phyloP scores from a whole-genome alignment of 1,140 invertebrate species.

The Centruroides vittatus region DNA sequence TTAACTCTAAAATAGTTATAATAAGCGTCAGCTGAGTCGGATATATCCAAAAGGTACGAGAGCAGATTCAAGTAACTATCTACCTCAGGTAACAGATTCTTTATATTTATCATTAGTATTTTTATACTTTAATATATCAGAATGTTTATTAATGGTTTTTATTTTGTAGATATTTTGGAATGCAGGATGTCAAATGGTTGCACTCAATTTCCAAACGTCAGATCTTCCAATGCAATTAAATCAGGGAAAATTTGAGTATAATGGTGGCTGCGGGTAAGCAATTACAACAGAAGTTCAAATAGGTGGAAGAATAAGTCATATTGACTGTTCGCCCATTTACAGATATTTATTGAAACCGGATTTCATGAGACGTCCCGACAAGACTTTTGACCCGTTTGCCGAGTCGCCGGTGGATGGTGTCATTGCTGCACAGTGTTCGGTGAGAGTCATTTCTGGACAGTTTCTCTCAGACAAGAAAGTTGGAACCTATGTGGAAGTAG shows the following conservation, averaged over 20 bases:
- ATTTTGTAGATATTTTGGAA: slow-evolving; percentile 50
- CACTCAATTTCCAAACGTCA: slow-evolving; percentile 98
- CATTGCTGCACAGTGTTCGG: slow-evolving; percentile 94
- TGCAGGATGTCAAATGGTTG: slow-evolving; percentile 88
- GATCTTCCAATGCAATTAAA: slow-evolving; percentile 99
- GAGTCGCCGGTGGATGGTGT: slow-evolving; percentile 99
- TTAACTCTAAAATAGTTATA: slow-evolving; percentile 47
- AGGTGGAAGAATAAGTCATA: no score
- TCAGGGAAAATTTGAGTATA: slow-evolving; percentile 96
- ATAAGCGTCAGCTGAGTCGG: slow-evolving; percentile 96
- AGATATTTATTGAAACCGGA: slow-evolving; percentile 97
- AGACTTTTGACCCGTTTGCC: slow-evolving; percentile 98
- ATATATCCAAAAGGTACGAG: slow-evolving; percentile 98
- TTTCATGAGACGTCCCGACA: slow-evolving; percentile 92
- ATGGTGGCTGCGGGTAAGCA: slow-evolving; percentile 65
- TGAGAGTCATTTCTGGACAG: slow-evolving; percentile 97
- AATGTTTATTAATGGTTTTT: background rate
- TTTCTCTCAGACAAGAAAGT: slow-evolving; percentile 98
- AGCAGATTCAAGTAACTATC: slow-evolving; percentile 98
- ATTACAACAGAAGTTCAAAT: background rate
- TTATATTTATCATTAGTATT: background rate
- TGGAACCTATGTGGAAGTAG: slow-evolving; percentile 98
- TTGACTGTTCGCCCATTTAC: slow-evolving; percentile 35
- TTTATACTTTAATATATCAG: no score
- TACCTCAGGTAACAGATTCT: slow-evolving; percentile 70